Percentiles rank a stretch among this genome's conserved stretches.
Evolutionary conservation across 2,797 vertebrate genomes (phyloP).

Genomic region (Sylvilagus floridanus): DNA sequence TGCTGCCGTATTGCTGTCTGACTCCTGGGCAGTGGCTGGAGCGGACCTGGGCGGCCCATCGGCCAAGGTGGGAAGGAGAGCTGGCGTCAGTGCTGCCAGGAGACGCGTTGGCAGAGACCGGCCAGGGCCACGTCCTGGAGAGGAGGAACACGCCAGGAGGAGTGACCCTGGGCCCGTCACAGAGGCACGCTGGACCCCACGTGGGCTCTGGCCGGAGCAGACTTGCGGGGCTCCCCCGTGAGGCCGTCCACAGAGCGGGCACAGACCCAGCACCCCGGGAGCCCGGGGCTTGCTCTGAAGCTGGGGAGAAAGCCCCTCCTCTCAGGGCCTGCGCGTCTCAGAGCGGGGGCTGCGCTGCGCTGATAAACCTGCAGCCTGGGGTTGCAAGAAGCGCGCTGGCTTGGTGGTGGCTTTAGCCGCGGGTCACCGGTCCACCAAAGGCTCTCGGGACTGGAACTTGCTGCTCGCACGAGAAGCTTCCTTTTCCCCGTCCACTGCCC

Average conservation of each 20-base stretch:
- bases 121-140: background rate
- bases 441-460: background rate
- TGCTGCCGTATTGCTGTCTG: background rate
- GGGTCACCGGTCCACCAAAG: background rate
- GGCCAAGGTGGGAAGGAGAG: background rate
- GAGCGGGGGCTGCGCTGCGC: background rate
- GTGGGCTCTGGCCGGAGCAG: background rate
- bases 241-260: background rate
- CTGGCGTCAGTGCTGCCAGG: no score
- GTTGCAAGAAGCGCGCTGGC: background rate
- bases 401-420: background rate
- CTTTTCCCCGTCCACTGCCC: background rate
- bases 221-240: no score
- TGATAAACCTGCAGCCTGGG: background rate
- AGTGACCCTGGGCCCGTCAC: background rate
- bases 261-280: background rate
- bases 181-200: background rate
- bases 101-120: background rate
- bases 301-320: background rate
- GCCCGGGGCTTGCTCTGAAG: background rate
- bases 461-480: accelerated
- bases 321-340: background rate
- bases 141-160: background rate
- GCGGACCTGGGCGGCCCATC: background rate
- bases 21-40: background rate